Base-by-base conservation (phyloP, 2,113 vertebrate genomes). In the Monopterus albus region DNA sequence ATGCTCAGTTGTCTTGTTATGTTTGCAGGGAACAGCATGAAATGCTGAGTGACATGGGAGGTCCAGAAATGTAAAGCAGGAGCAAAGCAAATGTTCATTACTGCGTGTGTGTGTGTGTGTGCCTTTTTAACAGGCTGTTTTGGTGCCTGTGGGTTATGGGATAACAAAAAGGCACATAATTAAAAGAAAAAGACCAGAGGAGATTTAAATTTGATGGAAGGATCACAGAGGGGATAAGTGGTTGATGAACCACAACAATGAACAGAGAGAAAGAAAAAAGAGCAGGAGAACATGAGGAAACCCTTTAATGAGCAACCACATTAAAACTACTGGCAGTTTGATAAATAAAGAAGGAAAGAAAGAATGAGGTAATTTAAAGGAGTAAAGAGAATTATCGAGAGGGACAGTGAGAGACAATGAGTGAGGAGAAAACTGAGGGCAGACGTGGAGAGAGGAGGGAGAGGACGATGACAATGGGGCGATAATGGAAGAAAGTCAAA, bases 131-230 rank as follows among this genome's bases (percentile, higher is more conserved):
- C 1, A 5, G 20, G 36, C 38, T 62, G 36, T 51, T 31, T 57
- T 76, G 76, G 81, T 67, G 76, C 52, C 76, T 83, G 81, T 76
- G 81, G 72, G 60, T 61, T 50, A 26, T 28, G 53, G 57, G 31
- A 63, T 13, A 18, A 56, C 17, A 59, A 62, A 33, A 53, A 49
- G 1, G 11, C 55, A 68, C 4, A 11, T 18, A 59, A 59, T 62
- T 38, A 72, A 67, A 67, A 62, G 38, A 38, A 40, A 18, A 46
- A 59, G 55, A 56, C 6, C 47, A 31, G 33, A 11, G 53, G 31
- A 47, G 52, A 55, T 76, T 58, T 31, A n/a, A 31, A 36, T 55
- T 52, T 5, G 81, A 66, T 45, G 81, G 67, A 67, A 7, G 51
- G 71, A 75, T 75, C 64, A 75, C 8, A 38, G 49, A 67, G 65